These are phyloP conservation scores for Acrocephalus scirpaceus DNA, from an alignment of 2,797 vertebrate species.

Conservation along the genomic window DNA sequence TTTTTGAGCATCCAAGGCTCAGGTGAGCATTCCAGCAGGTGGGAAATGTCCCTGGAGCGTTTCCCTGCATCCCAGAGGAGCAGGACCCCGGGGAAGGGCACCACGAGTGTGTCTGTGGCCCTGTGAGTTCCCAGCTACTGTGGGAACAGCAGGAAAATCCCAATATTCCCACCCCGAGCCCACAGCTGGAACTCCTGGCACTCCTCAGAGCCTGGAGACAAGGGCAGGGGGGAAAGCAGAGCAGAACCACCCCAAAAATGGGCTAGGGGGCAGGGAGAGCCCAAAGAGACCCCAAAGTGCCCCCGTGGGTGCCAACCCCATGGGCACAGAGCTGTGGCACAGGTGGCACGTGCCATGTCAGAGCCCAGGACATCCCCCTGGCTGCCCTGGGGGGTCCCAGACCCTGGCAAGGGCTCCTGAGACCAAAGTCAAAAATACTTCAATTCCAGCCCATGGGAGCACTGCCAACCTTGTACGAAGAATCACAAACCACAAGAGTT, in stretches of 20 bases:
- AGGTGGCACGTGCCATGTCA: too few relatives aligned
- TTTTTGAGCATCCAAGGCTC: not conserved
- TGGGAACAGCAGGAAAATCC: conserved; percentile 21
- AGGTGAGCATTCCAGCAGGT: not conserved
- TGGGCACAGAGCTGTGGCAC: too few relatives aligned
- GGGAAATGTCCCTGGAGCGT: not conserved
- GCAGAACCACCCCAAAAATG: fast-evolving
- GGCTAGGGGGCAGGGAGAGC: not conserved
- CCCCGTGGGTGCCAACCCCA: too few relatives aligned
- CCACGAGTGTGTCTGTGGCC: not conserved
- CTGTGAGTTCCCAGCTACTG: not conserved
- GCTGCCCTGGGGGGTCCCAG: too few relatives aligned
- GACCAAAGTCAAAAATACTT: too few relatives aligned
- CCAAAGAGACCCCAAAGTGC: not conserved
- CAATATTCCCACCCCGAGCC: not conserved
- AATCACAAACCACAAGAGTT: too few relatives aligned
- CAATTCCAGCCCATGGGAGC: too few relatives aligned
- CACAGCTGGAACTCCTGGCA: not conserved
- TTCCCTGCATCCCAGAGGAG: not conserved
- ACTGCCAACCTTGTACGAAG: too few relatives aligned
- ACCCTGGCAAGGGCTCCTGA: too few relatives aligned
- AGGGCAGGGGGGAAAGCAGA: not conserved
- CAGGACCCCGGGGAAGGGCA: not conserved
- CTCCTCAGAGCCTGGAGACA: not conserved
- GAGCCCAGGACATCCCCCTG: too few relatives aligned